Base-by-base conservation (phyloP, 37 sponge, comb jelly and placozoan genomes). In the Spongilla lacustris region DNA sequence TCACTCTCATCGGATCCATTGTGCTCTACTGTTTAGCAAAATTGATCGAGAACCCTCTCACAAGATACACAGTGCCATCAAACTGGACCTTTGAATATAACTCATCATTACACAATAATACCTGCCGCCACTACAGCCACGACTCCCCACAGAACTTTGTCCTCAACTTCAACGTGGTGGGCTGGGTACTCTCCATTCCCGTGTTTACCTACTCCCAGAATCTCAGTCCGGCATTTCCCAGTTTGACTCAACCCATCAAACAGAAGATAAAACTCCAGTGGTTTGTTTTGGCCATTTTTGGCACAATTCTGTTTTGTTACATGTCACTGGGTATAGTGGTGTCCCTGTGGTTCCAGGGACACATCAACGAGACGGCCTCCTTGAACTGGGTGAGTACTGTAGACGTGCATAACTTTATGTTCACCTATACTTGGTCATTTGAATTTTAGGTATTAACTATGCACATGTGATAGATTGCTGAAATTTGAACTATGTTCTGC, bases 331-430 rank as follows among this genome's bases (percentile, higher is more conserved):
- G 97, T n/a, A 33, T 97, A 25, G 77, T 79, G 22, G 91, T 92
- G 27, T 77, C 97, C 13, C 71, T 97, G 77, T 90, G 90, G 85
- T 97, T 92, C 81, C 67, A 78, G 48, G 86, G 71, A 0, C 6
- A 36, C 66, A 80, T 93, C 22, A 81, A 88, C 67, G 95, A 97
- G 68, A 97, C 93, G 27, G 31, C 73, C 33, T 92, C 97, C 29
- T 86, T 97, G 2, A 92, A 94, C 69, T 97, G 93, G 93, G 91
- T 96, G 32, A 93, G n/a, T n/a, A n/a, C n/a, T n/a, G n/a, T n/a
- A n/a, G n/a, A n/a, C n/a, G n/a, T n/a, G n/a, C n/a, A n/a, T n/a
- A n/a, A n/a, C n/a, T n/a, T n/a, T n/a, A n/a, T n/a, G n/a, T n/a
- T n/a, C n/a, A n/a, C n/a, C n/a, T n/a, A n/a, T n/a, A n/a, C n/a